Evolutionary conservation across 2,888 invertebrate species (phyloP).

Genomic region (Stenurella melanura): DNA sequence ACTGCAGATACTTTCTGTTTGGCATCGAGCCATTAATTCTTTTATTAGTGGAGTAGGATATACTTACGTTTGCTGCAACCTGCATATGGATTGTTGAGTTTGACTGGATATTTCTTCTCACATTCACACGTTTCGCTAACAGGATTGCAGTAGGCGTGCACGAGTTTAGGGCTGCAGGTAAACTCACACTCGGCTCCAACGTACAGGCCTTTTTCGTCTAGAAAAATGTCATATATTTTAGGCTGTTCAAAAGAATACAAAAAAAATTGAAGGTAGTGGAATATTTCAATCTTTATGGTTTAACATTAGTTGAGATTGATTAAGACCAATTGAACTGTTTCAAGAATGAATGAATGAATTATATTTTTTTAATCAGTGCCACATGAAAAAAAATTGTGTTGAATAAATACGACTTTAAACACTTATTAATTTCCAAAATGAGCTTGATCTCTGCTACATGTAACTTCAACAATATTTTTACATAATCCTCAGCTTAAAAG

Average conservation of each 20-base stretch:
- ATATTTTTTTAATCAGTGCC: too few relatives aligned
- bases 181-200: conserved; percentile 87
- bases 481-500: too few relatives aligned
- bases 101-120: conserved; percentile 88
- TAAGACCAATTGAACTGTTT: too few relatives aligned
- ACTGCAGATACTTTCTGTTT: conserved; percentile 18
- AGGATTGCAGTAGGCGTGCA: conserved; percentile 87
- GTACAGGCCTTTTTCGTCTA: conserved; percentile 82
- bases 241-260: background rate
- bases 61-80: conserved; percentile 91
- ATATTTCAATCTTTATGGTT: too few relatives aligned
- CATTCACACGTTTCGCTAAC: conserved; percentile 84
- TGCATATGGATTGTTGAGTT: conserved; percentile 83
- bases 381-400: too few relatives aligned
- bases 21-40: conserved; percentile 19
- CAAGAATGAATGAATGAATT: too few relatives aligned
- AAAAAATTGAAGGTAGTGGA: too few relatives aligned
- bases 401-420: too few relatives aligned
- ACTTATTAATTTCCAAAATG: too few relatives aligned
- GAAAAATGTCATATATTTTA: conserved; percentile 38
- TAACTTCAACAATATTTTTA: too few relatives aligned
- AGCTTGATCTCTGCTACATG: too few relatives aligned
- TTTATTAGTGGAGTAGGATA: background rate
- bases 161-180: conserved; percentile 82
- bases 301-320: too few relatives aligned